Base-by-base conservation (phyloP, 1,140 invertebrate species). In the Lordiphosa collinella region DNA sequence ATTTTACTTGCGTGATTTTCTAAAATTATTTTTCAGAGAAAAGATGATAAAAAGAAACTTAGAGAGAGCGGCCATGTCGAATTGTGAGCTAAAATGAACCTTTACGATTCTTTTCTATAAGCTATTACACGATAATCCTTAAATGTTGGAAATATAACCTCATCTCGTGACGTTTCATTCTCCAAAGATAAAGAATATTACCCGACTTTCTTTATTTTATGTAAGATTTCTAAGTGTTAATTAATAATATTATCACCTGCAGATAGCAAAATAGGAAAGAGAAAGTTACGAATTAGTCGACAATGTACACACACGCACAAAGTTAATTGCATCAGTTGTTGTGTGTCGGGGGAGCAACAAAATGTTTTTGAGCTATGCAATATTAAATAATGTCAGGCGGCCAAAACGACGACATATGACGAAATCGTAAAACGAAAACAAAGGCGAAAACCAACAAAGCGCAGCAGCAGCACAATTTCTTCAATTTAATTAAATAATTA, bases 401-500 rank as follows among this genome's bases (percentile, higher is more conserved):
- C 18, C 18, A 58, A 50, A 50, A 50, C 53, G 40, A 50, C 54
- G 40, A 48, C 38, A 44, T 61, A 80, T 80, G 75, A 74, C 59
- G 75, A 80, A 79, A 79, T 61, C 56, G 57, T 58, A 50, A 46
- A 68, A 53, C 53, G 62, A 43, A 38, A 14, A 51, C 49, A 71
- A 37, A 40, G 18, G 16, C 41, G 43, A 50, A 53, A 25, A 14
- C 25, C 40, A 61, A 29, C 49, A 37, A 16, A 44, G 51, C 38
- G 40, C 50, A 57, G 16, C 32, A 46, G 22, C 48, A 66, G 40
- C 60, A 68, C 65, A 70, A 55, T 80, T 74, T 74, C 44, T 72
- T 74, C 64, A 80, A 82, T 82, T 80, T 66, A 82, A 82, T 80
- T 71, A 82, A 80, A 82, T 67, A 80, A 82, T 80, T 70, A 71